Base-by-base conservation (phyloP, 1,140 invertebrate genomes). In the Drosophila mauritiana region DNA sequence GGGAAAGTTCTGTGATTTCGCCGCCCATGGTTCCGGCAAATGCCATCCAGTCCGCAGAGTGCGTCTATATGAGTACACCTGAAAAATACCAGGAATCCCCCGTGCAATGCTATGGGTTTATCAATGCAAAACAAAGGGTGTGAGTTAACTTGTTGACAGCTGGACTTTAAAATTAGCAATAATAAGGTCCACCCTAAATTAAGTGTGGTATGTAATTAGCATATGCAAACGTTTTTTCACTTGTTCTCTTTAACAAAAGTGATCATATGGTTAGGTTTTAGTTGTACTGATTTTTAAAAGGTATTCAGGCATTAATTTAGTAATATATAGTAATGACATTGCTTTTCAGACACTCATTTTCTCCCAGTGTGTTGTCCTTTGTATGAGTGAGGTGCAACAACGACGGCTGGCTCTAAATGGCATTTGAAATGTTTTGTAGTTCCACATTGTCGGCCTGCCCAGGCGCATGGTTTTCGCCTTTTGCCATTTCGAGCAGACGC, bases 341-440 rank as follows among this genome's bases (percentile, higher is more conserved):
- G 36, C 8, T 11, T 36, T 20, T 8, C 3, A 2, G 1, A 1
- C 11, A n/a, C 10, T 4, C 15, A 22, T 59, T 63, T 63, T 59
- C 22, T 40, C 34, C 15, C 25, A 55, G 55, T 63, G 40, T 45
- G 42, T 42, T 43, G 39, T 34, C 20, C 58, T 51, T 40, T 65
- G 43, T 64, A 51, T 15, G 42, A 53, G 73, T 59, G 54, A 76
- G 73, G 73, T 76, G 73, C 73, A 76, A 75, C 73, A 75, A 39
- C 61, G 72, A 76, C 73, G 73, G 61, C 73, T 76, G 73, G 73
- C 65, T 63, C 65, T 78, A 78, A 78, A 78, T 78, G 75, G 74
- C 75, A 78, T 78, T 78, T 78, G 53, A 78, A 78, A 78, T 78
- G 74, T 78, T 78, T 78, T 78, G 74, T 78, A 77, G 74, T 78